These are phyloP conservation scores for Ispidina picta DNA, from an alignment of 2,797 vertebrate species.

Conservation along the genomic window DNA sequence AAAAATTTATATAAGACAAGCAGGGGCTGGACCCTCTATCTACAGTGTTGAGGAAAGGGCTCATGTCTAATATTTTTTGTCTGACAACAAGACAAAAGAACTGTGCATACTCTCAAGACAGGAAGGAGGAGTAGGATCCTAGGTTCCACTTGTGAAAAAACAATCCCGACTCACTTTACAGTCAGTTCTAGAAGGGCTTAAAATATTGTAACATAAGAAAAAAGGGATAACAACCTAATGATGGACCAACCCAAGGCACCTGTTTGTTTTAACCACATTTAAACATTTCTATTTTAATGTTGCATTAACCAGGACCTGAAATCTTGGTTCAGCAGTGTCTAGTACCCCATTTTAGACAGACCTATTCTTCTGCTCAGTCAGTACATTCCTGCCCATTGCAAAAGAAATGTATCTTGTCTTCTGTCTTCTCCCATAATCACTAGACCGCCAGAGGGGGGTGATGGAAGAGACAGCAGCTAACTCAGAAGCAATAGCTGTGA, in stretches of 20 bases:
- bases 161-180: background rate
- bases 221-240: slow-evolving; percentile 1
- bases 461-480: background rate
- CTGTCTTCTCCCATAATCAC: background rate
- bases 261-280: slow-evolving; percentile 34
- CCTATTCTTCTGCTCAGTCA: background rate
- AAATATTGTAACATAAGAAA: background rate
- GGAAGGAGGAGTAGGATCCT: background rate
- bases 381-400: background rate
- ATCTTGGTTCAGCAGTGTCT: background rate
- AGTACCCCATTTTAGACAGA: background rate
- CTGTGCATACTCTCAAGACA: background rate
- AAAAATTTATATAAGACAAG: background rate
- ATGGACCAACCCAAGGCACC: slow-evolving; percentile 44
- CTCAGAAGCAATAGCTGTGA: background rate
- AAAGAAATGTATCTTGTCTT: background rate
- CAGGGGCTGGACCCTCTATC: background rate
- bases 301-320: background rate
- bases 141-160: background rate
- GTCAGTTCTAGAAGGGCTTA: background rate
- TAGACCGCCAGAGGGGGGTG: background rate
- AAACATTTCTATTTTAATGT: background rate
- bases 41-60: background rate
- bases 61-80: background rate
- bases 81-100: background rate